phyloP scores from a whole-genome alignment of 2,113 vertebrate species.

The Thamnaconus septentrionalis region DNA sequence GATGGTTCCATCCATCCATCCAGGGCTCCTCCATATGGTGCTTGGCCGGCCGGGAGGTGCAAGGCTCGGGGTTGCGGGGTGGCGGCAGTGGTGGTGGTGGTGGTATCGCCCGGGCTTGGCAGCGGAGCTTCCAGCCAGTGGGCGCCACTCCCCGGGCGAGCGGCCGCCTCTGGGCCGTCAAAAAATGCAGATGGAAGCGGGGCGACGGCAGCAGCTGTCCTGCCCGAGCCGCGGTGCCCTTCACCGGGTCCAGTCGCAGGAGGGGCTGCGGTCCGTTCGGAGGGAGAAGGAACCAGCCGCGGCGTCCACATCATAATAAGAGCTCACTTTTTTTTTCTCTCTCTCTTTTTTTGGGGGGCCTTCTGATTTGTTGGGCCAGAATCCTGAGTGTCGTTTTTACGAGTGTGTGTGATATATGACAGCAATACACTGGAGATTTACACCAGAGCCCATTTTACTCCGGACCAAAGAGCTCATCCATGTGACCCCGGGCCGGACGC shows the following conservation, averaged over 20 bases:
- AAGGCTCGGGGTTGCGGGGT: constrained; percentile 80
- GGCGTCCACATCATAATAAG: constrained; percentile 91
- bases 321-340: constrained; percentile 89
- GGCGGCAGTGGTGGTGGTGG: constrained; percentile 81
- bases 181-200: constrained; percentile 38
- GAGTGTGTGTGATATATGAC: constrained; percentile 97
- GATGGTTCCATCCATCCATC: constrained; percentile 85
- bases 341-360: too few species aligned
- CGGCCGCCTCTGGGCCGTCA: neutral
- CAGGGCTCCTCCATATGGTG: constrained; percentile 84
- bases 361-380: constrained; percentile 93
- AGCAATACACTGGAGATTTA: constrained; percentile 97
- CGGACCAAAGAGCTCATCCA: constrained; percentile 82
- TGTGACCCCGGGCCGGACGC: constrained; percentile 84
- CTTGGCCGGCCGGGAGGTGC: constrained; percentile 83
- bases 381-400: constrained; percentile 98
- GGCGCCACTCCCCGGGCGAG: too few species aligned
- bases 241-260: constrained; percentile 85
- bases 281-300: constrained; percentile 83
- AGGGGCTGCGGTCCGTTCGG: constrained; percentile 86
- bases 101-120: too few species aligned
- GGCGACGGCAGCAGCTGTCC: constrained; percentile 78
- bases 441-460: constrained; percentile 94
- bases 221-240: constrained; percentile 83
- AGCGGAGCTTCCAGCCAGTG: too few species aligned